Evolutionary conservation across 2,113 vertebrate species (phyloP).

Genomic region (Phasianus colchicus): DNA sequence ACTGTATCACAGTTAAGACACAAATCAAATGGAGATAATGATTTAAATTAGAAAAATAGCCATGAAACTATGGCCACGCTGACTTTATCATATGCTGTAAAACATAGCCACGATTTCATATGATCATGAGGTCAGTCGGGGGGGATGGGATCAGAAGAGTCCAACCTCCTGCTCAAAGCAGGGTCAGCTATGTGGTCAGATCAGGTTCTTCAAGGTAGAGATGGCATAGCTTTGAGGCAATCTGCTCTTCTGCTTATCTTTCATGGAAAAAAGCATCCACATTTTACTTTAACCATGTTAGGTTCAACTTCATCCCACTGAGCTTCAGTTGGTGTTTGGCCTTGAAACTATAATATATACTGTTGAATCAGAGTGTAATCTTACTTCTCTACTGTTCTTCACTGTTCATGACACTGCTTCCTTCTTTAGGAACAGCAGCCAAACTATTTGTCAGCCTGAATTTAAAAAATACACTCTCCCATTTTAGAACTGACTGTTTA

Average conservation of each 20-base stretch:
- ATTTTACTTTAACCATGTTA: not conserved
- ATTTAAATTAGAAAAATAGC: not conserved
- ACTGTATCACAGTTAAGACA: not conserved
- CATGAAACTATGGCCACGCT: not conserved
- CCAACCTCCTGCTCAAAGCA: not conserved
- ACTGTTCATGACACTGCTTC: slow-evolving; percentile 10
- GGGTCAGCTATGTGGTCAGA: not conserved
- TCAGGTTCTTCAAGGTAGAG: not conserved
- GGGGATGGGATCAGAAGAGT: not conserved
- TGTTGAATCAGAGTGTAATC: not conserved
- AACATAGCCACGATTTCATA: not conserved
- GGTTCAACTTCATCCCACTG: not conserved
- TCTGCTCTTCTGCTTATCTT: not conserved
- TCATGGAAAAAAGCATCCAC: not conserved
- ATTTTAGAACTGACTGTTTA: not conserved
- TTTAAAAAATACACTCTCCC: not conserved
- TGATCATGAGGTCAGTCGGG: not conserved
- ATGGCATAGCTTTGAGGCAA: not conserved
- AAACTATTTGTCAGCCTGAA: slow-evolving; percentile 7
- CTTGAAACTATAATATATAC: not conserved
- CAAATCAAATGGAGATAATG: not conserved
- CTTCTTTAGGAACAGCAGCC: slow-evolving; percentile 16
- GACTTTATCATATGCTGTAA: not conserved
- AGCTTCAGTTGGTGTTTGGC: not conserved
- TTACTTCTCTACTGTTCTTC: not conserved